These are phyloP conservation scores for Hydropotes inermis DNA, from an alignment of 2,113 vertebrate genomes.

Conservation along the genomic window DNA sequence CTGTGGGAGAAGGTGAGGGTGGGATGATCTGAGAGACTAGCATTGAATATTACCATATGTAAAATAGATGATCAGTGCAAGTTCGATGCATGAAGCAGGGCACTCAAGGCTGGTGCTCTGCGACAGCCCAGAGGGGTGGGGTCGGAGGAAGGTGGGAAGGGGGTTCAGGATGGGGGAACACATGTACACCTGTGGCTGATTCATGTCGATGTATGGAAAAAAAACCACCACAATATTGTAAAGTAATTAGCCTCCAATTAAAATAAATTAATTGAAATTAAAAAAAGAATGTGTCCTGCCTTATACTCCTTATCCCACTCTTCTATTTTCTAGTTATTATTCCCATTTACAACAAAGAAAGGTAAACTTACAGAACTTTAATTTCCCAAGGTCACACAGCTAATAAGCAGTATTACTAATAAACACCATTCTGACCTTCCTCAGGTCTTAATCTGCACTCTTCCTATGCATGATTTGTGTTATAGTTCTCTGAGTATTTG, in stretches of 20 bases:
- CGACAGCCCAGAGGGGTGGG: not conserved
- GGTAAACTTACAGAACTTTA: not conserved
- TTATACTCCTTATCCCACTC: not conserved
- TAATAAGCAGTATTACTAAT: slow-evolving; percentile 1
- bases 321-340: slow-evolving; percentile 15
- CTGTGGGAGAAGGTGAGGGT: not conserved
- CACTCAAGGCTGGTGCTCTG: not conserved
- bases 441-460: not conserved
- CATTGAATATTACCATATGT: not conserved
- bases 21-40: not conserved
- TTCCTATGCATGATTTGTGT: not conserved
- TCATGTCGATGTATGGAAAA: not conserved
- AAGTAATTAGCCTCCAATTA: not conserved
- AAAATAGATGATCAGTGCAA: not conserved
- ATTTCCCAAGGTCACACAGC: not conserved
- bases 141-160: not conserved
- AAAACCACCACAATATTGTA: not conserved
- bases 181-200: not conserved
- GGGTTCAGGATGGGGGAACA: not conserved
- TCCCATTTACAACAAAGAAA: slow-evolving; percentile 9
- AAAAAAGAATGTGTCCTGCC: not conserved
- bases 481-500: slow-evolving; percentile 17
- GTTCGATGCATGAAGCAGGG: not conserved
- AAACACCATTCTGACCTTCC: not conserved
- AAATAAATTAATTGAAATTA: not conserved